Conservation (phyloP, 2,113 vertebrate genomes). For the Nesogale talazaci region DNA sequence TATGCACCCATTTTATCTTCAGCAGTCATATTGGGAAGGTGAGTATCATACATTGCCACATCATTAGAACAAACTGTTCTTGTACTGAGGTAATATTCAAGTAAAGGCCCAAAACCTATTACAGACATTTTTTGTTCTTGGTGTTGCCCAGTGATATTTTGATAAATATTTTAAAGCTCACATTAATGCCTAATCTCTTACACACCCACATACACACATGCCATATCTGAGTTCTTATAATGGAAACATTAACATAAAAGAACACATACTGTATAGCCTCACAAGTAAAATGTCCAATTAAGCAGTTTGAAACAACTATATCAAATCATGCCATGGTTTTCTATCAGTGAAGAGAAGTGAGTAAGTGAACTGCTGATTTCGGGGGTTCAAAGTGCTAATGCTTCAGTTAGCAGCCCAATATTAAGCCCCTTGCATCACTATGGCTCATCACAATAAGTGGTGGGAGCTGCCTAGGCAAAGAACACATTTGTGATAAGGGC, state of each 20-base stretch:
- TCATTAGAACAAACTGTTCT: too few relatives aligned
- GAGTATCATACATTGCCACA: too few relatives aligned
- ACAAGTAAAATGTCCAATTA: neutral
- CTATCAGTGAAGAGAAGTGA: too few relatives aligned
- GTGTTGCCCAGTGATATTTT: neutral
- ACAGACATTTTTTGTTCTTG: neutral
- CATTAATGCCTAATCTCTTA: neutral
- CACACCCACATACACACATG: neutral
- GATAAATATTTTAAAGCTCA: neutral
- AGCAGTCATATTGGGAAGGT: too few relatives aligned
- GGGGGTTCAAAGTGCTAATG: too few relatives aligned
- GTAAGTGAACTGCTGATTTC: too few relatives aligned
- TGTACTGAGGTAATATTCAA: too few relatives aligned
- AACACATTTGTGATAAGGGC: neutral
- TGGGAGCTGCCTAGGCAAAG: neutral
- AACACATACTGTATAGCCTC: neutral
- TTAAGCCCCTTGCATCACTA: too few relatives aligned
- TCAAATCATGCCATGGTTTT: neutral
- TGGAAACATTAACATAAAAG: neutral
- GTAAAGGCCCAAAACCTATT: too few relatives aligned
- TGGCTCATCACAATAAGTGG: neutral
- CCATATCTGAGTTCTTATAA: neutral
- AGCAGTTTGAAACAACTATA: neutral
- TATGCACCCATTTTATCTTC: too few relatives aligned
- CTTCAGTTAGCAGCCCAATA: too few relatives aligned